Evolutionary conservation across 2,797 vertebrate genomes (phyloP).

Genomic region (Malurus splendens): DNA sequence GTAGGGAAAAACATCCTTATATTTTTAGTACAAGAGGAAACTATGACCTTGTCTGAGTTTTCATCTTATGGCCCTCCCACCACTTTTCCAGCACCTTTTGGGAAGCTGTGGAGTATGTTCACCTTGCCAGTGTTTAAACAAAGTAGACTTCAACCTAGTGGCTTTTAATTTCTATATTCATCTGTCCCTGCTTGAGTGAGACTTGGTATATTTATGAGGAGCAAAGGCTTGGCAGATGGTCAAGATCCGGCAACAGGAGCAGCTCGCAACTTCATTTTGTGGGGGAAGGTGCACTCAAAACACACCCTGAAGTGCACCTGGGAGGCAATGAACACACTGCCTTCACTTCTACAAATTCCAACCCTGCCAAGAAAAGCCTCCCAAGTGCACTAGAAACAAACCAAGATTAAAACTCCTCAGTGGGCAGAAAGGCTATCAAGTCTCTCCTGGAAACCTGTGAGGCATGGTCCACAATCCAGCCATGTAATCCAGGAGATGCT

Average conservation of each 20-base stretch:
- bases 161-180: background rate
- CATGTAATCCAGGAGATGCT: background rate
- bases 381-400: background rate
- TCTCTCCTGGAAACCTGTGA: background rate
- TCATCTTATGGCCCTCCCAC: background rate
- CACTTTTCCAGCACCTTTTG: background rate
- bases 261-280: background rate
- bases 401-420: background rate
- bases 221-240: background rate
- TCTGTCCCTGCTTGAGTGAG: background rate
- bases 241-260: accelerated
- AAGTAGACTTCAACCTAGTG: background rate
- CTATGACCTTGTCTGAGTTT: background rate
- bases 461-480: accelerated
- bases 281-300: background rate
- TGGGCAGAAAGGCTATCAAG: background rate
- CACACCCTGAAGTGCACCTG: background rate
- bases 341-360: background rate
- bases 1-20: background rate
- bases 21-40: background rate
- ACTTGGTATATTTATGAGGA: accelerated
- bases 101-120: background rate
- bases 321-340: background rate
- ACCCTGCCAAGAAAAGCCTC: background rate
- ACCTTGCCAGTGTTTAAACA: background rate